Evolutionary conservation across 2,113 vertebrate genomes (phyloP), one percentile per base, ranked within the genome.

Genomic region (Chitala chitala): DNA sequence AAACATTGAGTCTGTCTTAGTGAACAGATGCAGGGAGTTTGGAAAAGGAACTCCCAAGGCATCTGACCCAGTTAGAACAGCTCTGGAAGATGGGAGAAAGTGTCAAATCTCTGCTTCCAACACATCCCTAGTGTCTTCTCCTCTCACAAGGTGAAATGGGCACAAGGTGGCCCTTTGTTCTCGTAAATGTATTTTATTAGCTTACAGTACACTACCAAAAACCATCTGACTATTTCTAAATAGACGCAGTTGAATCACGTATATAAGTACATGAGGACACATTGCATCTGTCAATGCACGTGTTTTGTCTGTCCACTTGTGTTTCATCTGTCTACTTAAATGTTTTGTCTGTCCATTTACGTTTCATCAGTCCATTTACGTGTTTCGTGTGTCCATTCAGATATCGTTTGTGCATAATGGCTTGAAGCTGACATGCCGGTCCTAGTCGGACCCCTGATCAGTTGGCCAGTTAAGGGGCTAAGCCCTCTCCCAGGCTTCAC

Each of bases 51-150:
- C 69, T 85, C 81, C 82, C 84, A 75, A 38, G 58, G 74, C 50
- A 71, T 76, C 53, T 85, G 83, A 65, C 84, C 84, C 74, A 83
- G 51, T 83, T 87, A 75, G 56, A 58, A 40, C 26, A 13, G 68
- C 24, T 74, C 58, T 22, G 44, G 33, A 33, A 68, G 61, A 74
- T 24, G 50, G 36, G 63, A 74, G 63, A 65, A 53, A 71, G 71
- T 71, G 74, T 38, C 71, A 71, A 15, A 20, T 7, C n/a, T 31
- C 55, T 9, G 4, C 36, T 22, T 55, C n/a, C 8, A 20, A 42
- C n/a, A 42, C 17, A 48, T 68, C 42, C 44, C 66, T 61, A 22
- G 22, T 46, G 29, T 79, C 80, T 79, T 81, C 42, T 74, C 55
- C 24, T 10, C 40, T 22, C 8, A 9, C 80, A 74, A 78, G 79